Percentiles rank a stretch among this genome's conserved stretches.
Evolutionary conservation across 2,113 vertebrate species (phyloP).

Genomic region (Lates calcarifer): DNA sequence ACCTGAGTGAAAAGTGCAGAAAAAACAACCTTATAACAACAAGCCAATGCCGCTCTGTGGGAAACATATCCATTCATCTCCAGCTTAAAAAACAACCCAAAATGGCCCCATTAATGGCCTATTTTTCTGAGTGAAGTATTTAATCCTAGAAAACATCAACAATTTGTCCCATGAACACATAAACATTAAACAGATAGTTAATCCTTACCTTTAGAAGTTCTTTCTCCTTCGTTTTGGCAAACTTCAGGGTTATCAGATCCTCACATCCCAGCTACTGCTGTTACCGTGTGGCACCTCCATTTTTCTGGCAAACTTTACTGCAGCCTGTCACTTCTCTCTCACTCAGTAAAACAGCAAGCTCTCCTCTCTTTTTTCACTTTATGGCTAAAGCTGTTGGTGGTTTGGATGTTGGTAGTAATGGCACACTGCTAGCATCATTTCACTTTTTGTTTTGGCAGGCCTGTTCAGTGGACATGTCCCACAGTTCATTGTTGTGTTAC

Average conservation of each 20-base stretch:
- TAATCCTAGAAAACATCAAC: neutral
- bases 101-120: neutral
- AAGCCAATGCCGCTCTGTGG: neutral
- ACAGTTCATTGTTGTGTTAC: neutral
- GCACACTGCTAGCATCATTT: neutral
- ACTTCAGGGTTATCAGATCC: neutral
- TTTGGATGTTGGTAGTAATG: neutral
- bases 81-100: neutral
- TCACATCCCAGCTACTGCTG: neutral
- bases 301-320: neutral
- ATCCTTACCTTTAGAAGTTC: conserved; percentile 10
- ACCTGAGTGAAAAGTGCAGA: neutral
- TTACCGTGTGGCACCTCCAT: no score
- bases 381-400: neutral
- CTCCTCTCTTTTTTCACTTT: neutral
- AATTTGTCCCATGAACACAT: neutral
- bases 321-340: neutral
- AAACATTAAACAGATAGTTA: neutral
- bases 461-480: neutral
- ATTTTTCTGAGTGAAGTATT: neutral
- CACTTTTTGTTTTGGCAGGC: neutral
- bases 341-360: neutral
- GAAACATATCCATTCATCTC: neutral
- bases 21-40: neutral
- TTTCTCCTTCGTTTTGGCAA: neutral